Conservation (phyloP, 1,140 invertebrate genomes). For the Odontomachus brunneus region DNA sequence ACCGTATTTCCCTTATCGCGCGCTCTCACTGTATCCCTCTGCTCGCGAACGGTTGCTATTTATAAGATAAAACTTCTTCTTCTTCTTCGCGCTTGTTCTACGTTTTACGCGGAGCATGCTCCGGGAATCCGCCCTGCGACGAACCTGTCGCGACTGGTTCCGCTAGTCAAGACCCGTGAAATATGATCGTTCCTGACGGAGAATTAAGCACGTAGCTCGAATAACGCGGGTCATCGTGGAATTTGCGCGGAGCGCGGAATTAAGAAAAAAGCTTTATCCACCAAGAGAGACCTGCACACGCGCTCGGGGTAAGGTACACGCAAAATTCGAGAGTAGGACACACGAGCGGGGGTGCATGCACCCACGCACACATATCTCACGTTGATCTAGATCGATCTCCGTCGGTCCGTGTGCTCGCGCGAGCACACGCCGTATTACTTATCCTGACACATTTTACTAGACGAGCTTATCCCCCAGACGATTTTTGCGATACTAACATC, state of each 20-base stretch:
- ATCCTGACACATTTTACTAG: constrained; percentile 51
- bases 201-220: constrained; percentile 66
- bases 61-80: constrained; percentile 56
- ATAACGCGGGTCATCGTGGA: constrained; percentile 51
- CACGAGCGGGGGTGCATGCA: background rate
- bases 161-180: constrained; percentile 66
- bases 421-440: constrained; percentile 40
- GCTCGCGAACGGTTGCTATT: constrained; percentile 3
- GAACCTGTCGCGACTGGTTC: constrained; percentile 65
- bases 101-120: constrained; percentile 43
- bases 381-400: constrained; percentile 57
- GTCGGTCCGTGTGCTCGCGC: background rate
- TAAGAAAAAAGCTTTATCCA: constrained; percentile 8
- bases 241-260: constrained; percentile 23
- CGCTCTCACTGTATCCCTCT: background rate
- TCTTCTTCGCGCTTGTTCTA: constrained; percentile 15
- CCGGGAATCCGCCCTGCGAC: constrained; percentile 56
- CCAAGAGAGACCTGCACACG: constrained; percentile 6
- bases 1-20: constrained; percentile 60
- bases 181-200: constrained; percentile 65
- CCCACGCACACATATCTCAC: constrained; percentile 26
- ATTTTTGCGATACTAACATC: constrained; percentile 58
- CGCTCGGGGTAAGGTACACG: constrained; percentile 21
- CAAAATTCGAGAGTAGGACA: constrained; percentile 35
- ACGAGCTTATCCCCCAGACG: constrained; percentile 58